Base-by-base conservation (phyloP, 2,797 vertebrate species). In the Sebastes paucispinis region DNA sequence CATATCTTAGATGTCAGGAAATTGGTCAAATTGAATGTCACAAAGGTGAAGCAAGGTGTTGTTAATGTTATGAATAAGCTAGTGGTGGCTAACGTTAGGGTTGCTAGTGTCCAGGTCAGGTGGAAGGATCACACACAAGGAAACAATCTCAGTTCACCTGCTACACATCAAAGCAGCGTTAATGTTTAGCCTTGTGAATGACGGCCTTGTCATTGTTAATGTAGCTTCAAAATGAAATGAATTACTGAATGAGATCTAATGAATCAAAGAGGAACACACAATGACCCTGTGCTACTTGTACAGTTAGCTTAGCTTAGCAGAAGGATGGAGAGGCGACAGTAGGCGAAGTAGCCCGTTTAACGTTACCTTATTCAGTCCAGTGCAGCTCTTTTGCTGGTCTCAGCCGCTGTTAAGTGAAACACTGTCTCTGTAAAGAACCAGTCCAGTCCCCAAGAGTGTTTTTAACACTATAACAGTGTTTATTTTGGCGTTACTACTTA, bases 291-390 rank as follows among this genome's bases (percentile, higher is more conserved):
- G 50, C 39, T 79, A 25, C 55, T 81, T 81, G 54, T 24, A 74
- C 43, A 31, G 80, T 83, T 90, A 91, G 91, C 80, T 77, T 91
- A 91, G 87, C 89, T n/a, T 59, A 81, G 83, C 82, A 59, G 36
- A 66, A 82, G 77, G 90, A 89, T 87, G 90, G 59, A 86, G 79
- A 85, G 32, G 73, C 31, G 63, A 69, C 34, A 71, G 36, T 39
- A 39, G 36, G 79, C 68, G 66, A 71, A 82, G 84, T 47, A 88
- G 74, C 78, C 74, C 57, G 63, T 14, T 69, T 29, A 58, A 75
- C 80, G 79, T 91, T 93, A 94, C 94, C 92, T 89, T 92, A 58
- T 93, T 80, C 83, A 81, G 89, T 75, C 81, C 88, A 67, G 81
- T 86, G 73, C 84, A 67, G 87, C 74, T 76, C 79, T 76, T 57